Conservation (phyloP, 53 echinoderm and acorn worm genomes). For the Paelopatides confundens region DNA sequence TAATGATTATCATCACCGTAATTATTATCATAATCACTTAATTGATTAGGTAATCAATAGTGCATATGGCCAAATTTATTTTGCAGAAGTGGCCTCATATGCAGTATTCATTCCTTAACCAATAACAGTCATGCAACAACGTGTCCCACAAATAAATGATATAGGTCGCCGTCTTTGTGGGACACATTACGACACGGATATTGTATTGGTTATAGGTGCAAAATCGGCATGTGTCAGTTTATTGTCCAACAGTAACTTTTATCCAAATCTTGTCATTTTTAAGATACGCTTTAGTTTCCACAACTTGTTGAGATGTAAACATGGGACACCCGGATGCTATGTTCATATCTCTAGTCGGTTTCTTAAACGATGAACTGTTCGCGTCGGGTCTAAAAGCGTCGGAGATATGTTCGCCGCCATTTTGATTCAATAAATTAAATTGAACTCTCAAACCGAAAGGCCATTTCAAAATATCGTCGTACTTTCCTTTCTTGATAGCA, state of each 20-base stretch:
- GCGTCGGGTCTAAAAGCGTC: constrained; percentile 44
- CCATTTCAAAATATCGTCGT: constrained; percentile 37
- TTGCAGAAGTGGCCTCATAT: too few relatives aligned
- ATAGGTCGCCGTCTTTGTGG: too few relatives aligned
- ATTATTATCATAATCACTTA: too few relatives aligned
- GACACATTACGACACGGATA: too few relatives aligned
- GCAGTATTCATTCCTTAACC: too few relatives aligned
- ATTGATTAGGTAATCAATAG: too few relatives aligned
- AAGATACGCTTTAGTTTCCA: constrained; percentile 4
- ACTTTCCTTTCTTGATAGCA: constrained; percentile 21
- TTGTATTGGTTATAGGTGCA: too few relatives aligned
- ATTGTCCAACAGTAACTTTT: constrained; percentile 11
- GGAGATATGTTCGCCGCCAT: neutral
- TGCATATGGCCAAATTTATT: too few relatives aligned
- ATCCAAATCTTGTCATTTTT: constrained; percentile 30
- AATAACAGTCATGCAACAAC: too few relatives aligned
- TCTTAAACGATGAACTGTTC: constrained; percentile 14
- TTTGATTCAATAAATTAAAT: constrained; percentile 22
- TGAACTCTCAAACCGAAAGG: constrained; percentile 1
- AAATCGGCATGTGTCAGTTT: too few relatives aligned
- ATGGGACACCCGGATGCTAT: constrained; percentile 36
- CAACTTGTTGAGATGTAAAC: neutral
- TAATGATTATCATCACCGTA: too few relatives aligned
- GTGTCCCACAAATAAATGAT: too few relatives aligned
- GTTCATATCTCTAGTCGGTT: constrained; percentile 22